phyloP scores from a whole-genome alignment of 2,113 vertebrate species.

The Eupsittula cactorum region DNA sequence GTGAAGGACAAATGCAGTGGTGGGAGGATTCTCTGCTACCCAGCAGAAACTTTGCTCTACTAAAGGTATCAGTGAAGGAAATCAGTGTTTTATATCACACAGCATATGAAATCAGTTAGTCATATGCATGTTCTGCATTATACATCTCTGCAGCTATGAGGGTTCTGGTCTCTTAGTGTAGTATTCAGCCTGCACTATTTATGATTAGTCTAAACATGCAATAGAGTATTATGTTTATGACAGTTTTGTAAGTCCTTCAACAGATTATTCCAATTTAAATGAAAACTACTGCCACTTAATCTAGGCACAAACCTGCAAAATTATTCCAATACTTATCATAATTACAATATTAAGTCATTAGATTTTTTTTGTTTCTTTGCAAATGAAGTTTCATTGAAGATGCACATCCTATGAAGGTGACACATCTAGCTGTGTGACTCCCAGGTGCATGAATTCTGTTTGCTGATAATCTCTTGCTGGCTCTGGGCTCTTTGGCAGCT shows the following conservation, averaged over 20 bases:
- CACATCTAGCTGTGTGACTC: constrained; percentile 34
- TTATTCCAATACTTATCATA: constrained; percentile 59
- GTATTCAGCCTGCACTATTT: constrained; percentile 11
- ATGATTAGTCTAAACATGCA: neutral
- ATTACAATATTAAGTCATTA: constrained; percentile 48
- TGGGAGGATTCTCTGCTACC: neutral
- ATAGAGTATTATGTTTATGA: neutral
- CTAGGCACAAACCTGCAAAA: constrained; percentile 31
- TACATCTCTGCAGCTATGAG: neutral
- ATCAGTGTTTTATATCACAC: neutral
- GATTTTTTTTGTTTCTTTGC: constrained; percentile 65
- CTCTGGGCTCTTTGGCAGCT: constrained; percentile 68
- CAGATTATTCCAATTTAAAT: constrained; percentile 54
- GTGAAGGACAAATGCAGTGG: neutral
- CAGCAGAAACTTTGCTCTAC: neutral
- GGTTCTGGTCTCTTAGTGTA: neutral
- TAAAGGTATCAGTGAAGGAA: neutral
- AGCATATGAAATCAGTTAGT: neutral
- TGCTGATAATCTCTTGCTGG: constrained; percentile 73
- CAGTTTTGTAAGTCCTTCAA: neutral
- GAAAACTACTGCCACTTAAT: constrained; percentile 50
- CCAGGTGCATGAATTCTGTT: constrained; percentile 80
- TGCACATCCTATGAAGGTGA: constrained; percentile 27
- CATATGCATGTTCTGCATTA: neutral
- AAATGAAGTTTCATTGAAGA: constrained; percentile 67